A percentile compares a stretch with the other conserved stretches of the same genome.
Conservation (phyloP, 2,113 vertebrate genomes). For the Sturnus vulgaris region DNA sequence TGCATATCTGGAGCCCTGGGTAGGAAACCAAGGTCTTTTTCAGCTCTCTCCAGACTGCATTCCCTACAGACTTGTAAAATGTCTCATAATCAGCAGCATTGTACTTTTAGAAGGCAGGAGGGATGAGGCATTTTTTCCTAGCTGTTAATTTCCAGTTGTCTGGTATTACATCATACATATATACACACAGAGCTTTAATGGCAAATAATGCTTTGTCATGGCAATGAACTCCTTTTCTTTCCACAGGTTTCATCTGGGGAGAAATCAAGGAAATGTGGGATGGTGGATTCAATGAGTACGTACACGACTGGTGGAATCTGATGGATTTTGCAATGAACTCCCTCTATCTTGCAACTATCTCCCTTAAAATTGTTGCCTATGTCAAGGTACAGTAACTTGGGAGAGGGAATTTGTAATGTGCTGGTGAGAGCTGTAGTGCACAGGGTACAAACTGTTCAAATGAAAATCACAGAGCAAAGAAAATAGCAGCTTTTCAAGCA, state of each 20-base stretch:
- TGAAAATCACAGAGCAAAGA: not conserved
- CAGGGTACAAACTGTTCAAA: not conserved
- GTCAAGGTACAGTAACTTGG: conserved; percentile 82
- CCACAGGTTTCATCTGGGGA: conserved; percentile 93
- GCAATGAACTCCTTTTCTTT: conserved; percentile 6
- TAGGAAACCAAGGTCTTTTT: not conserved
- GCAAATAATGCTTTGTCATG: not conserved
- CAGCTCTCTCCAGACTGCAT: not conserved
- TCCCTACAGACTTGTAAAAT: not conserved
- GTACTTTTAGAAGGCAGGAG: not conserved
- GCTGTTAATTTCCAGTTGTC: not conserved
- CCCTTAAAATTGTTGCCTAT: conserved; percentile 94
- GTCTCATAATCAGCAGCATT: not conserved
- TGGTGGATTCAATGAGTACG: conserved; percentile 92
- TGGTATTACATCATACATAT: not conserved
- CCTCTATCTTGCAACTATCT: conserved; percentile 94
- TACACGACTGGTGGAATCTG: conserved; percentile 97
- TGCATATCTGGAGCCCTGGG: not conserved
- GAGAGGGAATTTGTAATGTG: not conserved
- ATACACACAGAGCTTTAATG: not conserved
- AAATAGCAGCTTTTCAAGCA: not conserved
- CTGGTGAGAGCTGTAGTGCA: not conserved
- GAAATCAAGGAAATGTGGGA: conserved; percentile 99
- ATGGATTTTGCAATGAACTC: conserved; percentile 99
- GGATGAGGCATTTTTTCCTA: not conserved